Percentiles rank a stretch among this genome's conserved stretches.
These are phyloP conservation scores for Xiphophorus hellerii DNA, from an alignment of 2,113 vertebrate species.

Conservation along the genomic window DNA sequence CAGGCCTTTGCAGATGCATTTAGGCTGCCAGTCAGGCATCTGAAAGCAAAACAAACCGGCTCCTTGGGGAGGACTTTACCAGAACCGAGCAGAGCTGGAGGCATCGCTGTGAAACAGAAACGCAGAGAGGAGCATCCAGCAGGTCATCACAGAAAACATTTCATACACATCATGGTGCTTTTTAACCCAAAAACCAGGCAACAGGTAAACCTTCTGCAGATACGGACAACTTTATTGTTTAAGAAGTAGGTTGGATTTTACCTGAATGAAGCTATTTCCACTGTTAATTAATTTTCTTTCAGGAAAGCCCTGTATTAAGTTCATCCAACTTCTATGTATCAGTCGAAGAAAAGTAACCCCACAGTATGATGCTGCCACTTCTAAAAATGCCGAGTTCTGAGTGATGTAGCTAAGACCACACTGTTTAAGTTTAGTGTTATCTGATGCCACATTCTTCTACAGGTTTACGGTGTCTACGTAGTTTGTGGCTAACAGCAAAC, in stretches of 20 bases:
- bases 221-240: not conserved
- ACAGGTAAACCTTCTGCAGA: not conserved
- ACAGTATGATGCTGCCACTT: not conserved
- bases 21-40: slow-evolving; percentile 7
- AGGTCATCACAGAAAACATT: not conserved
- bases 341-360: not conserved
- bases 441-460: not conserved
- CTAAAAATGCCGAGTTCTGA: not conserved
- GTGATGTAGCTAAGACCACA: not conserved
- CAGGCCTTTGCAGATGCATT: slow-evolving; percentile 39
- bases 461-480: not conserved
- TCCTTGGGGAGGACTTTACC: slow-evolving; percentile 5
- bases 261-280: not conserved
- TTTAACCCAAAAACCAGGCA: not conserved
- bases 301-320: no score
- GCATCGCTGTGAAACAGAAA: not conserved
- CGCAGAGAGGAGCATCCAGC: slow-evolving; percentile 3
- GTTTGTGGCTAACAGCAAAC: not conserved
- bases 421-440: not conserved
- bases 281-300: no score
- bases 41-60: slow-evolving; percentile 26
- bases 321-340: no score
- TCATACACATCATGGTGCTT: not conserved
- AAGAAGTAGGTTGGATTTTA: not conserved
- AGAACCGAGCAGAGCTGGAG: not conserved